Evolutionary conservation across 2,888 invertebrate species (phyloP).

Genomic region (Pseudococcus viburni): DNA sequence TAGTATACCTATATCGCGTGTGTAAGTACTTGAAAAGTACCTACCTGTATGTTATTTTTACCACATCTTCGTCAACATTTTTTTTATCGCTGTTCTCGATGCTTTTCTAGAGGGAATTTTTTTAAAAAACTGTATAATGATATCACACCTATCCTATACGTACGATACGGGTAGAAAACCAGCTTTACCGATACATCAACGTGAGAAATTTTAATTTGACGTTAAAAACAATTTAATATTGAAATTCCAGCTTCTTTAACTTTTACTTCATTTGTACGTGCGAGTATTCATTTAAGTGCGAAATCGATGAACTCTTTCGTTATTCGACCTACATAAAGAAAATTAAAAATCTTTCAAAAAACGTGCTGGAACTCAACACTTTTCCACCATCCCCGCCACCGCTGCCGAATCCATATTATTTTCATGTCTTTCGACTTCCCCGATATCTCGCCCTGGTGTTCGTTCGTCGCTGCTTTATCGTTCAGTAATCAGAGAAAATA

Average conservation of each 20-base stretch:
- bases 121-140: no score
- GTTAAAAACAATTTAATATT: slow-evolving; percentile 59
- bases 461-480: slow-evolving; percentile 27
- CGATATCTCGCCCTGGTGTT: not conserved
- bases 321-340: slow-evolving; percentile 58
- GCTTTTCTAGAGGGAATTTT: no score
- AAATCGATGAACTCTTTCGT: slow-evolving; percentile 54
- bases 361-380: slow-evolving; percentile 53
- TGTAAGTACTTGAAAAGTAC: not conserved
- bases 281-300: slow-evolving; percentile 45
- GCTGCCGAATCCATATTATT: slow-evolving; percentile 43
- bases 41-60: slow-evolving; percentile 2
- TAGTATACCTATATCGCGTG: not conserved
- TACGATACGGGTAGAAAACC: not conserved
- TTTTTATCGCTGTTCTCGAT: not conserved
- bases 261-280: slow-evolving; percentile 57
- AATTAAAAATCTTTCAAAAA: slow-evolving; percentile 57
- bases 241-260: slow-evolving; percentile 56
- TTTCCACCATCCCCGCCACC: slow-evolving; percentile 1
- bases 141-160: no score
- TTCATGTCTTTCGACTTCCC: slow-evolving; percentile 34
- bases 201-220: slow-evolving; percentile 33
- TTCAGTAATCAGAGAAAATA: slow-evolving; percentile 52
- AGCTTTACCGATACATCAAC: slow-evolving; percentile 9
- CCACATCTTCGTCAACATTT: not conserved